phyloP scores from a whole-genome alignment of 1,140 invertebrate genomes.

The Drosophila truncata region DNA sequence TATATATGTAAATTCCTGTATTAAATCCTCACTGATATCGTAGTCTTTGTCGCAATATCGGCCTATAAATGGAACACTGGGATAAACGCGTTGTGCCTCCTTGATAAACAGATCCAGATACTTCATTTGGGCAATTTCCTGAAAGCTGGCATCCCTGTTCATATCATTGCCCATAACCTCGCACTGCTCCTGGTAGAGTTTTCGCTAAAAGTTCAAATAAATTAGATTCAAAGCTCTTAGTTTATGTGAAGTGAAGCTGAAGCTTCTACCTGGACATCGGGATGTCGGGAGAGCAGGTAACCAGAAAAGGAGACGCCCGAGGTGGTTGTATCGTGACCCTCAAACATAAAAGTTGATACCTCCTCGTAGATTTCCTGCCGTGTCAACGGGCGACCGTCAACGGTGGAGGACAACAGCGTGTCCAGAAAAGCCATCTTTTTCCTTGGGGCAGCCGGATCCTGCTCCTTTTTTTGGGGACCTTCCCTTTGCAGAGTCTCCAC shows the following conservation, averaged over 20 bases:
- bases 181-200: conserved; percentile 86
- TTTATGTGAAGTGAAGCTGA: background rate
- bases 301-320: conserved; percentile 81
- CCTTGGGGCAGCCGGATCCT: conserved; percentile 34
- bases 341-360: conserved; percentile 91
- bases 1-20: too few relatives aligned
- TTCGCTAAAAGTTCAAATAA: conserved; percentile 74
- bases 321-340: conserved; percentile 86
- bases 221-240: background rate
- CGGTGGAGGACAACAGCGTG: conserved; percentile 77
- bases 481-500: conserved; percentile 41
- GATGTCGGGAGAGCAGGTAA: conserved; percentile 77
- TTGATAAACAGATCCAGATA: conserved; percentile 89
- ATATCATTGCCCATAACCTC: conserved; percentile 85
- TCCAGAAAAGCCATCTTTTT: conserved; percentile 78
- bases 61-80: conserved; percentile 89
- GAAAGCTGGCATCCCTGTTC: conserved; percentile 85
- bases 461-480: background rate
- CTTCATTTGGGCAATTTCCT: conserved; percentile 88
- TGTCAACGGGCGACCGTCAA: conserved; percentile 87
- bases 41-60: conserved; percentile 82
- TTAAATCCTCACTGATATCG: conserved; percentile 59
- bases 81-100: conserved; percentile 88
- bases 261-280: conserved; percentile 71
- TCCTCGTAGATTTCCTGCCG: conserved; percentile 90